Base-by-base conservation (phyloP, 2,113 vertebrate genomes). In the Psephotus haematonotus region DNA sequence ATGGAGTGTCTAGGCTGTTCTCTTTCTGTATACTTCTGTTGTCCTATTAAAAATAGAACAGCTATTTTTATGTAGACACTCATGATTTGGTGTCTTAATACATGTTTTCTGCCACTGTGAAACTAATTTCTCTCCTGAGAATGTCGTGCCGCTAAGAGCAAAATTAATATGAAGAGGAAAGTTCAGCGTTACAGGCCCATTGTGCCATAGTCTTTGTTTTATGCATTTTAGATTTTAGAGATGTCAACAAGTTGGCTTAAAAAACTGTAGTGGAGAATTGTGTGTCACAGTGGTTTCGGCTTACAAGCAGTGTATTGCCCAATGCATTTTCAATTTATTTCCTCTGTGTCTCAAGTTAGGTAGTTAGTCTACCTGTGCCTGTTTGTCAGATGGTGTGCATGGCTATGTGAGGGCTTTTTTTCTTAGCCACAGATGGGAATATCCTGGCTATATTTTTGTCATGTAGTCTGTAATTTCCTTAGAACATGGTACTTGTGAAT, bases 1-100 rank as follows among this genome's bases (percentile, higher is more conserved):
- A 95, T 23, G 46, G 85, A 88, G 95, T 79, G 91, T 80, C 92
- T 92, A 84, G 92, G 86, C 91, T 92, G 82, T 97, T 97, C 78
- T 90, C 71, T 88, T 97, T 88, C 88, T 96, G 77, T 88, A 94
- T 96, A 82, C 46, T 83, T 82, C 85, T 33, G 14, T 76, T 77
- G 71, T 82, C 9, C 14, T 91, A 85, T 95, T 96, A 93, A 97
- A 97, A 96, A 88, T 74, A 92, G 72, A 94, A 76, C 28, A 93
- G 79, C 86, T 93, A 60, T 95, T 97, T 96, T 95, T 93, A 70
- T 94, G 84, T 92, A 90, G 92, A 59, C 86, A 44, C 86, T 74
- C 44, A 28, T 83, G 62, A 83, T 88, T 93, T 96, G 67, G 55
- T 90, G 37, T 95, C 88, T 93, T 95, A 92, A 86, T 92, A 92